These are phyloP conservation scores for Listronotus oregonensis DNA, from an alignment of 1,140 invertebrate species.

Conservation along the genomic window DNA sequence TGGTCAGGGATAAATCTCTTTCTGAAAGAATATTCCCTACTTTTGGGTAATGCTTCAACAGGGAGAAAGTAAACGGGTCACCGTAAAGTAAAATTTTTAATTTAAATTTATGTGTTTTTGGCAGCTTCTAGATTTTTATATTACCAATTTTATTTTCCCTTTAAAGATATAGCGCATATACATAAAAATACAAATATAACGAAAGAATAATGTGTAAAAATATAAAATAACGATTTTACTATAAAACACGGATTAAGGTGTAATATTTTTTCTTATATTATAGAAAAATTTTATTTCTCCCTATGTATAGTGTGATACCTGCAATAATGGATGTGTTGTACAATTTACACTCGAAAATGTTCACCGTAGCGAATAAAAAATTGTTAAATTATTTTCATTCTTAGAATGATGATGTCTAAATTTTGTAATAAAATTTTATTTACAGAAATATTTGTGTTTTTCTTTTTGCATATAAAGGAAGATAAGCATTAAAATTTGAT, in stretches of 20 bases:
- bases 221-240: neutral
- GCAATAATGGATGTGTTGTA: conserved; percentile 27
- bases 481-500: no score
- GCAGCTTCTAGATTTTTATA: no score
- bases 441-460: conserved; percentile 9
- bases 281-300: neutral
- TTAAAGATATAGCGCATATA: no score
- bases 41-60: no score
- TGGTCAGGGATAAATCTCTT: no score
- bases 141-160: no score
- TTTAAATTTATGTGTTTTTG: no score
- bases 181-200: no score
- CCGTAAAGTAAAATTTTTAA: no score
- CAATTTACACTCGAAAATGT: conserved; percentile 22
- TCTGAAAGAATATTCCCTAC: no score
- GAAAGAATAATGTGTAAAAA: neutral
- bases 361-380: conserved; percentile 17
- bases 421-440: conserved; percentile 35
- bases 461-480: neutral
- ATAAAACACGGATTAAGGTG: neutral
- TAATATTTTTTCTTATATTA: conserved; percentile 7
- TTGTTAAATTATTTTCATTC: conserved; percentile 25
- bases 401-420: conserved; percentile 31
- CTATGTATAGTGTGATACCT: conserved; percentile 30
- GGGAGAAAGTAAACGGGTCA: no score